These are phyloP conservation scores for Seira sanloemensis DNA, from an alignment of 2,888 invertebrate genomes.

Conservation along the genomic window DNA sequence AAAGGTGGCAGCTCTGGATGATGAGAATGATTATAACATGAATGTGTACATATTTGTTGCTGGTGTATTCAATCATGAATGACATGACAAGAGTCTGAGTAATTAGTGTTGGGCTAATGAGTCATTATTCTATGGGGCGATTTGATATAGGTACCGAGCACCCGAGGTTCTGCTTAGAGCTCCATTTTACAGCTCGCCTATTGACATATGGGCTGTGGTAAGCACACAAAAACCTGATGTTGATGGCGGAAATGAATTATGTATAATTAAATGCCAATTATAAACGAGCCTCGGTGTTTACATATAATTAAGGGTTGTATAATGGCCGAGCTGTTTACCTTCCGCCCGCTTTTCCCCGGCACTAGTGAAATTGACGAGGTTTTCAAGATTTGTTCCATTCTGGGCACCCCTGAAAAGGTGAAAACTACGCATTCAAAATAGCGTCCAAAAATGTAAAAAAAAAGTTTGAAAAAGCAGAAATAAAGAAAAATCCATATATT, in stretches of 20 bases:
- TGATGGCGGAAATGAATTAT: neutral
- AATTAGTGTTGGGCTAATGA: too few species aligned
- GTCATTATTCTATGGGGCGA: too few species aligned
- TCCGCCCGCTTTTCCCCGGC: slow-evolving; percentile 96
- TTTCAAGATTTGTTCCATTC: slow-evolving; percentile 93
- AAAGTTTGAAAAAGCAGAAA: neutral
- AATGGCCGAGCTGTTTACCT: slow-evolving; percentile 96
- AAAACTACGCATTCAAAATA: neutral
- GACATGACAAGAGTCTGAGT: too few species aligned
- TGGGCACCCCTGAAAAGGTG: slow-evolving; percentile 94
- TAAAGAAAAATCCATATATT: too few species aligned
- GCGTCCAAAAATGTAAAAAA: neutral
- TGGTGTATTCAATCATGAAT: too few species aligned
- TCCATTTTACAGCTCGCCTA: slow-evolving; percentile 96
- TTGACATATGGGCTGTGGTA: slow-evolving; percentile 96
- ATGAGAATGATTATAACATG: too few species aligned
- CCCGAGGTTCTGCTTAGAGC: slow-evolving; percentile 97
- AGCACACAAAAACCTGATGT: too few species aligned
- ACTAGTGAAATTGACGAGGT: slow-evolving; percentile 97
- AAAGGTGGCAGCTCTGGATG: too few species aligned
- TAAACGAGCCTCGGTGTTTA: neutral
- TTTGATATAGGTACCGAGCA: slow-evolving; percentile 90
- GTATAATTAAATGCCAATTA: neutral
- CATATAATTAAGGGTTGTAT: slow-evolving; percentile 86
- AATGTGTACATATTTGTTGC: neutral